Conservation (phyloP, 2,113 vertebrate species). For the Rana temporaria region DNA sequence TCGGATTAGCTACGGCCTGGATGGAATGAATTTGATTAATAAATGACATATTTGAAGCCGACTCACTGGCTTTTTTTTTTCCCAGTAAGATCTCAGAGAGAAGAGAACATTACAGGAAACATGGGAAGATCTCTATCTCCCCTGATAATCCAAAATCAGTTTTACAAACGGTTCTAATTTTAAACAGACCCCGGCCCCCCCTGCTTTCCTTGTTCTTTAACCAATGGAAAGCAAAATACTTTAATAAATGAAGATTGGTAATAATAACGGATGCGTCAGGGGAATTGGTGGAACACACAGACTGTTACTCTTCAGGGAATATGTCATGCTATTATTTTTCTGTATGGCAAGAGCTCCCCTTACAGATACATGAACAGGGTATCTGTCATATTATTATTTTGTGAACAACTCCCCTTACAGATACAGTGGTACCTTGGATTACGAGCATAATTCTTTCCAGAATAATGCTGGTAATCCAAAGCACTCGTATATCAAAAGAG, state of each 20-base stretch:
- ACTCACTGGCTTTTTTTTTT: background rate
- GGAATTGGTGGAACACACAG: background rate
- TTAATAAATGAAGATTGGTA: background rate
- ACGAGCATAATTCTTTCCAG: too few species aligned
- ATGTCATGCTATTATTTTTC: too few species aligned
- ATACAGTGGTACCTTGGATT: too few species aligned
- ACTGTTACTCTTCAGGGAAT: too few species aligned
- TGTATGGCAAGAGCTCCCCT: background rate
- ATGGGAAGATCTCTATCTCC: slow-evolving; percentile 3
- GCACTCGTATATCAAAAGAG: too few species aligned
- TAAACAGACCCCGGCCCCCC: background rate
- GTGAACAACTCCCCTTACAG: too few species aligned
- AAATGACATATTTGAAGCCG: background rate
- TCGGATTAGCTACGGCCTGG: slow-evolving; percentile 31
- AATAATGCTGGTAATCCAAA: too few species aligned
- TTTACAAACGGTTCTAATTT: background rate
- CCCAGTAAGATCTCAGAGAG: background rate
- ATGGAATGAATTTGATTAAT: slow-evolving; percentile 21
- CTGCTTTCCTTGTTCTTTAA: background rate
- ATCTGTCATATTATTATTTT: too few species aligned
- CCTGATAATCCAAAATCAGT: slow-evolving; percentile 11
- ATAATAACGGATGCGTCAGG: background rate
- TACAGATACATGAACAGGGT: background rate
- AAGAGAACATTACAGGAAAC: slow-evolving; percentile 19
- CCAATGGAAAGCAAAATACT: background rate